Percentiles rank a stretch among this genome's conserved stretches.
These are phyloP conservation scores for Noctua janthina DNA, from an alignment of 2,888 invertebrate species.

Conservation along the genomic window DNA sequence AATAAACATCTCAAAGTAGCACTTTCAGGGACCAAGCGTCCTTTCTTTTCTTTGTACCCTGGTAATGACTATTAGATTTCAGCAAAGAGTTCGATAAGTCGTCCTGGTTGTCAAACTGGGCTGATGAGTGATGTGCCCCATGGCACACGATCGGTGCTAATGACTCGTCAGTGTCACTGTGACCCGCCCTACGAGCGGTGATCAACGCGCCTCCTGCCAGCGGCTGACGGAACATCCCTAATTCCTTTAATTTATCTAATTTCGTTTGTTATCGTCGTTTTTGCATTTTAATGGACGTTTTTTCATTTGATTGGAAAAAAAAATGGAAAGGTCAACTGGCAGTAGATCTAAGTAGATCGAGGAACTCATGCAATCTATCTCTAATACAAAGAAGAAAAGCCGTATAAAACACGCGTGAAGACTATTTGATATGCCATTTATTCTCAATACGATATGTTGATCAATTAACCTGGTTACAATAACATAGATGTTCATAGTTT, in stretches of 20 bases:
- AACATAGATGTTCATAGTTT: too few relatives aligned
- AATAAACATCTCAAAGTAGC: not conserved
- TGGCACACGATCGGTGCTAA: conserved; percentile 73
- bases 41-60: not conserved
- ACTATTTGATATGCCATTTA: not conserved
- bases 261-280: conserved; percentile 33
- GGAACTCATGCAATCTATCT: not conserved
- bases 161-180: conserved; percentile 84
- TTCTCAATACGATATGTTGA: not conserved
- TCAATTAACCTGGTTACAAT: not conserved
- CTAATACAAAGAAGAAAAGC: not conserved
- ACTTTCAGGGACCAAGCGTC: too few relatives aligned
- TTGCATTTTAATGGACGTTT: conserved; percentile 30
- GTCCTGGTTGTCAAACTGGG: conserved; percentile 34
- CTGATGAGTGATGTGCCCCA: conserved; percentile 54
- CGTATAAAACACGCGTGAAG: not conserved
- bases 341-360: not conserved
- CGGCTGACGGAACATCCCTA: conserved; percentile 69
- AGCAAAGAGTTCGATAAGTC: conserved; percentile 39
- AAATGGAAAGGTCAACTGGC: not conserved
- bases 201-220: conserved; percentile 60
- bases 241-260: conserved; percentile 73
- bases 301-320: not conserved
- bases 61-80: conserved; percentile 19
- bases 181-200: conserved; percentile 69